Conservation (phyloP, 2,797 vertebrate species). For the Gouania willdenowi region DNA sequence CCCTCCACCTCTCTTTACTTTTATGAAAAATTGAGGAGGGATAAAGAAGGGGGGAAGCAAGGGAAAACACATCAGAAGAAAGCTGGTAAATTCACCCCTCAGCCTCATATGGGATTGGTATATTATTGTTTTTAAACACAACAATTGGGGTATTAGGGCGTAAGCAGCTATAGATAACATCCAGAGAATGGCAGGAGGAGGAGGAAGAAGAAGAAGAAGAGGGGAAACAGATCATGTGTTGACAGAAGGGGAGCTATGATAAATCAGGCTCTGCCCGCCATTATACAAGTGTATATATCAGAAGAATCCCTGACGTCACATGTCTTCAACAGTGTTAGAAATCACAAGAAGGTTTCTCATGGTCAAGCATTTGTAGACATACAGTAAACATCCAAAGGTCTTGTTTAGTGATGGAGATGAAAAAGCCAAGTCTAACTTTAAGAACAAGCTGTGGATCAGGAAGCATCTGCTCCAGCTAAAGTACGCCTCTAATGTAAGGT, state of each 20-base stretch:
- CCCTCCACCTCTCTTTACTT: slow-evolving; percentile 58
- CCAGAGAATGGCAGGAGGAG: slow-evolving; percentile 55
- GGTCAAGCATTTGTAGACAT: no score
- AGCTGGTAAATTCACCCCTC: slow-evolving; percentile 70
- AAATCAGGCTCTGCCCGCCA: slow-evolving; percentile 38
- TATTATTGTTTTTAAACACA: slow-evolving; percentile 80
- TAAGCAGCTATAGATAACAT: slow-evolving; percentile 76
- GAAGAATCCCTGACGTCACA: slow-evolving; percentile 22
- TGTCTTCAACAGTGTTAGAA: slow-evolving; percentile 26
- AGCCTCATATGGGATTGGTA: slow-evolving; percentile 73
- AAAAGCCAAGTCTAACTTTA: no score
- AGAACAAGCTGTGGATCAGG: no score
- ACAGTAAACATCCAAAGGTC: no score
- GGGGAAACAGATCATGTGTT: slow-evolving; percentile 66
- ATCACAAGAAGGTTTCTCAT: no score
- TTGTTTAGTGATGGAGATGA: no score
- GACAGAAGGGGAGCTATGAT: slow-evolving; percentile 66
- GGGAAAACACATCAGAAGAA: slow-evolving; percentile 58
- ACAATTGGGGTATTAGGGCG: slow-evolving; percentile 77
- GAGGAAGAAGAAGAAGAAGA: slow-evolving; percentile 35
- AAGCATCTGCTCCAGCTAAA: no score
- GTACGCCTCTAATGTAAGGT: no score
- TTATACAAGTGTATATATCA: no score
- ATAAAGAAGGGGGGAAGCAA: slow-evolving; percentile 39
- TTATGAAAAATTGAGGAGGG: slow-evolving; percentile 56